Evolutionary conservation across 2,888 invertebrate genomes (phyloP), one percentile per base, ranked within the genome.

Genomic region (Polydrusus cervinus): DNA sequence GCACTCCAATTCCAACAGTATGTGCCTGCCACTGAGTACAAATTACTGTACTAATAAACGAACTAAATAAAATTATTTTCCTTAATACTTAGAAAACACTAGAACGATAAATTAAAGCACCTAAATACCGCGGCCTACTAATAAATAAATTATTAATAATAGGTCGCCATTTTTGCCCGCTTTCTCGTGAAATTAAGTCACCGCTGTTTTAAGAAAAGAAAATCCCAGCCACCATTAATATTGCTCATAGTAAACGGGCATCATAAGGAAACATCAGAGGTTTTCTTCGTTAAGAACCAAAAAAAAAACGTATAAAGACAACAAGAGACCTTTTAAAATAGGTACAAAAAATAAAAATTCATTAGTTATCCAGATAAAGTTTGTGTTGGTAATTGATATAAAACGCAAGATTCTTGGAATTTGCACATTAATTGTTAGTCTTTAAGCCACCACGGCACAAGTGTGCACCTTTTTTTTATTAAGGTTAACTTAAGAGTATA

Each of bases 201-300:
- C 14, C 43, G 45, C 62, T 45, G 45, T 45, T 64, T 64, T 45
- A 38, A 64, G 62, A 64, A 64, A 57, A 47, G 64, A 45, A 47
- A 47, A 64, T 64, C 47, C 62, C 64, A 49, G 47, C 25, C 64
- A 64, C 64, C 64, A 64, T 64, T 64, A 64, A 64, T 64, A 64
- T 64, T 64, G 49, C 34, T 64, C 64, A 64, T 49, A 64, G 64
- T 64, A 64, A 64, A 47, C 30, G 45, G 47, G 49, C 45, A 47
- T 64, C 11, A 18, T 64, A 47, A 64, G 16, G 47, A 30, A 64
- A 34, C 64, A 64, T 16, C 25, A 30, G 45, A 30, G 49, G 30
- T 57, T 57, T 57, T 16, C n/a, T 38, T 57, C n/a, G 16, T 60
- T n/a, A 34, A 34, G 34, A 9, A 34, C 34, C 3, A 30, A 25